Base-by-base conservation (phyloP, 1,140 invertebrate species). In the Akabosia matsudoensis region DNA sequence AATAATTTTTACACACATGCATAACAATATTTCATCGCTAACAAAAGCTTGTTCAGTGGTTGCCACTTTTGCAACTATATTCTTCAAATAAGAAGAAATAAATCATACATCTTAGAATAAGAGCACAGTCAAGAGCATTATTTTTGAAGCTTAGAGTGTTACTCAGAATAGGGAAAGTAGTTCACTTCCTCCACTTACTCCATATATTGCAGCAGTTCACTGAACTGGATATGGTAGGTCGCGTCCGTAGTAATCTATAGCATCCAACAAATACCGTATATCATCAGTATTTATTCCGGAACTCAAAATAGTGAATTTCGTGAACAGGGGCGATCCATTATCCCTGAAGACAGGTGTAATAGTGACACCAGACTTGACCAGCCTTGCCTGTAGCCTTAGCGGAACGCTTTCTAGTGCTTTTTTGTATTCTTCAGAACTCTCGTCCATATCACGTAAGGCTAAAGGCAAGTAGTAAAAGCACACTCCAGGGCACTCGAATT, bases 381-480 rank as follows among this genome's bases (percentile, higher is more conserved):
- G 22, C 3, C 54, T 7, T 24, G 22, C 22, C 22, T 56, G 54
- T 24, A 56, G 22, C 7, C 13, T 13, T 24, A 56, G 24, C 3
- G 54, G 10, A 56, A 56, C 54, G 14, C 22, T 13, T 22, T 56
- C 54, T 4, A 56, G 10, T 4, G 7, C 54, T 3, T 16, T 16
- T 56, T 56, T 7, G 54, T 56, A 56, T 10, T 56, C 22, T 56
- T 10, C 54, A 13, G 54, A 56, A 24, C 24, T 24, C 24, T 56
- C 54, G 24, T 56, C 54, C 54, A 56, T 56, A n/a, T 22, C 54
- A n/a, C 54, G 7, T 22, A 56, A 22, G 3, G 22, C 22, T 22
- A 30, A 7, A 1, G 54, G 74, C 24, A 67, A 51, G 28, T 78
- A 78, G 3, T 71, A 45, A 28, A 78, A 78, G 30, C 61, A 73